Conservation (phyloP, 2,888 invertebrate species). For the Drosophila atroscutellata region DNA sequence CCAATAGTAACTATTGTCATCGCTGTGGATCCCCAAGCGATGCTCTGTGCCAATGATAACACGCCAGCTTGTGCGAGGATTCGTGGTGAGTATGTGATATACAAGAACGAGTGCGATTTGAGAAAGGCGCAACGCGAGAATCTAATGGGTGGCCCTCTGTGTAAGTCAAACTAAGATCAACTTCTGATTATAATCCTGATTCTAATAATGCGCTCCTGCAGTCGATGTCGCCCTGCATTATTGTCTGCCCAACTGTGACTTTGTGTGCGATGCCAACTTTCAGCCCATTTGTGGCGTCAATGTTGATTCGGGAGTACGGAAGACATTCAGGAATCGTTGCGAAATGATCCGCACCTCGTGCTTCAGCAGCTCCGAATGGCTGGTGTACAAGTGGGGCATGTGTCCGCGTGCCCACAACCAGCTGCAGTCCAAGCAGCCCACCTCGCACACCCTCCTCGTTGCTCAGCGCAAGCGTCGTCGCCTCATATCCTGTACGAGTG, state of each 20-base stretch:
- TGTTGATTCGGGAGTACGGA: constrained; percentile 42
- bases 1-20: constrained; percentile 2
- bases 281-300: constrained; percentile 68
- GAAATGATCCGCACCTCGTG: constrained; percentile 68
- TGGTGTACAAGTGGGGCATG: constrained; percentile 48
- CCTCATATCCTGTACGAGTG: constrained; percentile 70
- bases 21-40: constrained; percentile 20
- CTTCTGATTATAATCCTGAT: not conserved
- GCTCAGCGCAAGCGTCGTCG: constrained; percentile 36
- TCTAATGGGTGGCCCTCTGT: constrained; percentile 41
- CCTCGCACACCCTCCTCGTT: constrained; percentile 32
- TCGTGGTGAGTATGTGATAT: constrained; percentile 64
- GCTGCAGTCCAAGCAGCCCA: constrained; percentile 10
- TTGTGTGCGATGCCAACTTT: constrained; percentile 47
- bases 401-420: constrained; percentile 35
- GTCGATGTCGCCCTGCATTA: constrained; percentile 54
- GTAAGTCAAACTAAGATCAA: constrained; percentile 40
- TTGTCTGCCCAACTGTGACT: constrained; percentile 64
- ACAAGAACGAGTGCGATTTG: constrained; percentile 73
- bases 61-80: constrained; percentile 67
- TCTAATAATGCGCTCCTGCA: constrained; percentile 2
- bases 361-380: constrained; percentile 56
- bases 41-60: constrained; percentile 65
- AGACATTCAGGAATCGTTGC: constrained; percentile 67
- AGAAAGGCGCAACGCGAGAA: constrained; percentile 66